Conservation (phyloP, 2,888 invertebrate genomes). For the Tholera decimalis region DNA sequence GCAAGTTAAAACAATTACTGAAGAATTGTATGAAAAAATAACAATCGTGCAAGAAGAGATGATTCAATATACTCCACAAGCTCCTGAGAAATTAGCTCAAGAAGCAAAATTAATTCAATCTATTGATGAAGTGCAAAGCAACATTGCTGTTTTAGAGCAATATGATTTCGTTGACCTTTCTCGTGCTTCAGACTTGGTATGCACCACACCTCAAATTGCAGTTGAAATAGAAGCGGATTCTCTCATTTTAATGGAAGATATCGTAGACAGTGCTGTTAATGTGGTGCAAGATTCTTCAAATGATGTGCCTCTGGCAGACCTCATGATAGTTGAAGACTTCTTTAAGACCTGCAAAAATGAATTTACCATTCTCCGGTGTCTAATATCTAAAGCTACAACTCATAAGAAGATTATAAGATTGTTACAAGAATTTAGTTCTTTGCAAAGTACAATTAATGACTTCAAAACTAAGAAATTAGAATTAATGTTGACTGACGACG, state of each 20-base stretch:
- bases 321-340: constrained; percentile 80
- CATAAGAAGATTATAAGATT: constrained; percentile 83
- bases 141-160: constrained; percentile 82
- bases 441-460: constrained; percentile 73
- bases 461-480: constrained; percentile 74
- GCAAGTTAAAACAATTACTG: constrained; percentile 77
- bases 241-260: constrained; percentile 76
- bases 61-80: constrained; percentile 75
- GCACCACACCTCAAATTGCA: constrained; percentile 73
- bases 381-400: constrained; percentile 77
- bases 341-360: constrained; percentile 80
- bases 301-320: constrained; percentile 74
- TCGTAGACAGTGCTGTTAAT: constrained; percentile 77
- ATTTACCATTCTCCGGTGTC: constrained; percentile 77
- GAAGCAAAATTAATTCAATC: constrained; percentile 81
- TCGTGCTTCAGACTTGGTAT: constrained; percentile 76
- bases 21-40: constrained; percentile 79
- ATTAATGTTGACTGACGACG: constrained; percentile 72
- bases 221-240: constrained; percentile 77
- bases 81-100: constrained; percentile 70
- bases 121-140: constrained; percentile 80
- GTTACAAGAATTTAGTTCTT: constrained; percentile 79
- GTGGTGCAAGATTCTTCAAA: constrained; percentile 75
- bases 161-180: constrained; percentile 83
- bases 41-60: constrained; percentile 80